Conservation (phyloP, 2,888 invertebrate species). For the Hipparchia sbordonii region DNA sequence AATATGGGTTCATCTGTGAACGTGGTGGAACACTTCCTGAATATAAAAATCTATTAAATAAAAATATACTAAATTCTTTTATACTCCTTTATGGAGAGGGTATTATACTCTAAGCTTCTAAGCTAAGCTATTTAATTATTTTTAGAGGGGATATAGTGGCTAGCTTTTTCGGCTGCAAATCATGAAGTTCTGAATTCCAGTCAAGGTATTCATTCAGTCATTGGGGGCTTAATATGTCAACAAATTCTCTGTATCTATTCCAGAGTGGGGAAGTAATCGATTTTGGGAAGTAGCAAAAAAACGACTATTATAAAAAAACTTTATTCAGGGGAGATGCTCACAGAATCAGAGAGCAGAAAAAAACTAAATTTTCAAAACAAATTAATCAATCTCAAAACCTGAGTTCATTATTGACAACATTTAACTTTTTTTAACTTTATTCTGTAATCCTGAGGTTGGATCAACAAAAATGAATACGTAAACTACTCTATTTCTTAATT, state of each 20-base stretch:
- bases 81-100: too few relatives aligned
- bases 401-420: not conserved
- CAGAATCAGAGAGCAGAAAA: too few relatives aligned
- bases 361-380: not conserved
- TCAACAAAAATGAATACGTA: not conserved
- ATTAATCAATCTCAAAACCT: not conserved
- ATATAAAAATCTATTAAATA: not conserved
- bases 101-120: too few relatives aligned
- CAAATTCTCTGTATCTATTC: not conserved
- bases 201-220: too few relatives aligned
- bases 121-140: too few relatives aligned
- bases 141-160: too few relatives aligned
- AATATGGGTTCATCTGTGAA: not conserved
- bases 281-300: too few relatives aligned
- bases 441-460: not conserved
- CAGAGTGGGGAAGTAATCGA: too few relatives aligned
- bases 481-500: not conserved
- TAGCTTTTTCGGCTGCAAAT: too few relatives aligned
- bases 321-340: too few relatives aligned
- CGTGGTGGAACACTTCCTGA: conserved; percentile 9
- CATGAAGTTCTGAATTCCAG: too few relatives aligned
- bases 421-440: not conserved
- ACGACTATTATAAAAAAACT: too few relatives aligned
- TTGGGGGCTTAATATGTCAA: not conserved
- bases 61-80: not conserved